Conservation (phyloP, 2,797 vertebrate genomes). For the Sebastes umbrosus region DNA sequence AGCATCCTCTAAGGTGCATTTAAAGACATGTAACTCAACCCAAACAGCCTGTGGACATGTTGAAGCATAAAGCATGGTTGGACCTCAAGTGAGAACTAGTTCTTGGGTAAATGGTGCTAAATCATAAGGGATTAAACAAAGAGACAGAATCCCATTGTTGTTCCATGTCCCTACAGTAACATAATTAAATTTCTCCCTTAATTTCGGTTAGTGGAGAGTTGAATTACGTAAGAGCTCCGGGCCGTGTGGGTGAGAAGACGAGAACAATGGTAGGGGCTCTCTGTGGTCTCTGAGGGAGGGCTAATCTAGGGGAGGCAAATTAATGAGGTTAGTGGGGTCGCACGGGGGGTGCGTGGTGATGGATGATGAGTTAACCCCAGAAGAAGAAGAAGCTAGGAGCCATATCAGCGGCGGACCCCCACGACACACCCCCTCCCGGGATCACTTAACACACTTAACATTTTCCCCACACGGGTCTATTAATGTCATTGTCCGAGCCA, state of each 20-base stretch:
- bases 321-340: constrained; percentile 75
- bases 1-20: constrained; percentile 38
- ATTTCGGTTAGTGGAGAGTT: constrained; percentile 49
- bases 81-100: constrained; percentile 45
- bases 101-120: constrained; percentile 45
- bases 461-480: constrained; percentile 63
- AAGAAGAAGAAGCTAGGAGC: constrained; percentile 60
- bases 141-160: constrained; percentile 50
- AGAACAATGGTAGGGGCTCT: constrained; percentile 67
- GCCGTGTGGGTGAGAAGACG: constrained; percentile 42
- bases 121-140: constrained; percentile 38
- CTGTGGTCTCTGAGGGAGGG: constrained; percentile 67
- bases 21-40: constrained; percentile 39
- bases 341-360: constrained; percentile 59
- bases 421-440: constrained; percentile 36
- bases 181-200: constrained; percentile 68
- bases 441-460: constrained; percentile 75
- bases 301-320: constrained; percentile 76
- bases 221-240: constrained; percentile 62
- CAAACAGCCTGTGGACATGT: constrained; percentile 36
- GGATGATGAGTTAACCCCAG: constrained; percentile 72
- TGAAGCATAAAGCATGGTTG: constrained; percentile 24
- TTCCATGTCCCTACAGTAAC: constrained; percentile 53
- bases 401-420: constrained; percentile 43
- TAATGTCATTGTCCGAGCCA: constrained; percentile 62